Base-by-base conservation (phyloP, 1,140 invertebrate species). In the Rhagoletis zephyria region DNA sequence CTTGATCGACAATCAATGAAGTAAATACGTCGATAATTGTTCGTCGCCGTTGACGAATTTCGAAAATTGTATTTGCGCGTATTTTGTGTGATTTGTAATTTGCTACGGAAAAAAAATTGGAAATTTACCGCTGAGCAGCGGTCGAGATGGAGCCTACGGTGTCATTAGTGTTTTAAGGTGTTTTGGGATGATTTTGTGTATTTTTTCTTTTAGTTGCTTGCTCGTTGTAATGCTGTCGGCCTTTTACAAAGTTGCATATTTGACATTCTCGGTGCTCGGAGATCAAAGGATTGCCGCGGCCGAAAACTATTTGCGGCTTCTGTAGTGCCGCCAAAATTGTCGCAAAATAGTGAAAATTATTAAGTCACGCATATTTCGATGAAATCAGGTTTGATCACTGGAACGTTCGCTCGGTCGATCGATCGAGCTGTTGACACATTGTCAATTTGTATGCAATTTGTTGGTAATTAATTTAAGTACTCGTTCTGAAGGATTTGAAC, bases 181-280 rank as follows among this genome's bases (percentile, higher is more conserved):
- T 65, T 65, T 65, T 65, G n/a, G 40, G 67, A 16, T 6, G 61
- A 63, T 85, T 45, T 77, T 30, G 30, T 81, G 12, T 81, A 6
- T 48, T 4, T n/a, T 81, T 16, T 4, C 14, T 81, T 86, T 86
- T 65, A n/a, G 1, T 45, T 4, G 30, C 30, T 30, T 30, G 30
- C 12, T 40, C 10, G 16, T 65, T 51, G 42, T 65, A 51, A 51
- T 91, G 91, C 90, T 90, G 88, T 90, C 91, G 91, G 91, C 89
- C 63, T 86, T 89, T 91, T 91, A 91, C 91, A 91, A 91, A 91
- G 91, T 88, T 19, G 88, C 91, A 91, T 91, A 90, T 90, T 88
- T 81, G 74, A 85, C 74, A 91, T 91, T 89, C 87, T 87, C 87
- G 87, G 87, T 87, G n/a, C 85, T 30, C 85, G 51, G 51, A 91